Conservation (phyloP, 2,888 invertebrate species). For the Eulithis prunata region DNA sequence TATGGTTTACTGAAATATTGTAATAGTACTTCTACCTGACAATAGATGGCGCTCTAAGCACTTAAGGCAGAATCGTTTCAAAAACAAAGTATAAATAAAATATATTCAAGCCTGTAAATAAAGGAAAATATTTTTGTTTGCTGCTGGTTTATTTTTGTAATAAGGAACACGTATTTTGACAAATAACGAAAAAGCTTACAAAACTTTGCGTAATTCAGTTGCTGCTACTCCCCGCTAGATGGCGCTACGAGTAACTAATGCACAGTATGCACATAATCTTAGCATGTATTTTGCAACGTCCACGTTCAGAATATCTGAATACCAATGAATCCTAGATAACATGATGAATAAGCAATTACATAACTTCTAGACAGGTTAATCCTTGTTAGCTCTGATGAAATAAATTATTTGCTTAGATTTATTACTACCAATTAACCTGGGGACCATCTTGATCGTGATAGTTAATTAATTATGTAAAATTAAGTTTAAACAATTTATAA, state of each 20-base stretch:
- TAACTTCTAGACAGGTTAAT: constrained; percentile 41
- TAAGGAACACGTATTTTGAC: too few species aligned
- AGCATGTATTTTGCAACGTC: constrained; percentile 34
- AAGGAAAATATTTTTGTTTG: too few species aligned
- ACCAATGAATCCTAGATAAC: constrained; percentile 41
- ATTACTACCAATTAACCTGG: constrained; percentile 30
- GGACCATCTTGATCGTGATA: constrained; percentile 19
- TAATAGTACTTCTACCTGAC: constrained; percentile 5
- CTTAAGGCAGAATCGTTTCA: too few species aligned
- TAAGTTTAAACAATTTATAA: too few species aligned
- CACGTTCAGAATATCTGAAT: constrained; percentile 42
- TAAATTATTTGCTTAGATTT: constrained; percentile 35
- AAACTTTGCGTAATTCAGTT: constrained; percentile 20
- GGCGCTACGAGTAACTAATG: constrained; percentile 43
- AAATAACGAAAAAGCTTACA: background rate
- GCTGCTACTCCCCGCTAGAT: constrained; percentile 52
- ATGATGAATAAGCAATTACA: constrained; percentile 43
- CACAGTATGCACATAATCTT: constrained; percentile 19
- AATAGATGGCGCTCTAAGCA: constrained; percentile 23
- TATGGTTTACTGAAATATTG: too few species aligned
- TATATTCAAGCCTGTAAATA: too few species aligned
- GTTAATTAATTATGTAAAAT: too few species aligned
- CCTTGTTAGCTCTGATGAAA: constrained; percentile 41
- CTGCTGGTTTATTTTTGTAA: too few species aligned
- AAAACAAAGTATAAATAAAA: too few species aligned